Percentiles rank a stretch among this genome's conserved stretches.
phyloP scores from a whole-genome alignment of 1,140 invertebrate species.

The Homarus americanus region DNA sequence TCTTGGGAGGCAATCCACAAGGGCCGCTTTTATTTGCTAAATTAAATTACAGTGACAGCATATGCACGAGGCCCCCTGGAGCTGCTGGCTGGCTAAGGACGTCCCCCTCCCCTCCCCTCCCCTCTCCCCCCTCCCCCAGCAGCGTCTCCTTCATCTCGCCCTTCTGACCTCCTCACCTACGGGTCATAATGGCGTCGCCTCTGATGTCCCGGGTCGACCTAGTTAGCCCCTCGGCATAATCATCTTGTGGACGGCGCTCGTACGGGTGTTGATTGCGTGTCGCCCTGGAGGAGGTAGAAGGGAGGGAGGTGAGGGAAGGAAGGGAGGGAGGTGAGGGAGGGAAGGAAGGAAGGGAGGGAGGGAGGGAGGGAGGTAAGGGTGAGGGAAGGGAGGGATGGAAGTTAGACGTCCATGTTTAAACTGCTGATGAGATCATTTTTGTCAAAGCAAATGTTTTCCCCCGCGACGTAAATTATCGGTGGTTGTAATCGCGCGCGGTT shows the following conservation, averaged over 20 bases:
- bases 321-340: too few relatives aligned
- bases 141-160: background rate
- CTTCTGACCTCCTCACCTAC: background rate
- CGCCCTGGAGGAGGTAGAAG: background rate
- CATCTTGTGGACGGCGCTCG: background rate
- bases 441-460: conserved; percentile 40
- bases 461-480: conserved; percentile 21
- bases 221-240: background rate
- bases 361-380: too few relatives aligned
- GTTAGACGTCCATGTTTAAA: conserved; percentile 11
- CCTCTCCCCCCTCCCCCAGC: background rate
- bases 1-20: too few relatives aligned
- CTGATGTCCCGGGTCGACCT: background rate
- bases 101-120: background rate
- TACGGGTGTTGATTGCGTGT: conserved; percentile 41
- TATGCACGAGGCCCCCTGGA: too few relatives aligned
- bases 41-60: too few relatives aligned
- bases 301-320: too few relatives aligned
- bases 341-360: background rate
- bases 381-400: background rate
- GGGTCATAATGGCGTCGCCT: background rate
- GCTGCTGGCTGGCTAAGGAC: too few relatives aligned
- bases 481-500: too few relatives aligned
- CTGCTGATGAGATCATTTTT: conserved; percentile 53
- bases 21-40: too few relatives aligned